Evolutionary conservation across 2,888 invertebrate species (phyloP).

Genomic region (Orchestes rusci): DNA sequence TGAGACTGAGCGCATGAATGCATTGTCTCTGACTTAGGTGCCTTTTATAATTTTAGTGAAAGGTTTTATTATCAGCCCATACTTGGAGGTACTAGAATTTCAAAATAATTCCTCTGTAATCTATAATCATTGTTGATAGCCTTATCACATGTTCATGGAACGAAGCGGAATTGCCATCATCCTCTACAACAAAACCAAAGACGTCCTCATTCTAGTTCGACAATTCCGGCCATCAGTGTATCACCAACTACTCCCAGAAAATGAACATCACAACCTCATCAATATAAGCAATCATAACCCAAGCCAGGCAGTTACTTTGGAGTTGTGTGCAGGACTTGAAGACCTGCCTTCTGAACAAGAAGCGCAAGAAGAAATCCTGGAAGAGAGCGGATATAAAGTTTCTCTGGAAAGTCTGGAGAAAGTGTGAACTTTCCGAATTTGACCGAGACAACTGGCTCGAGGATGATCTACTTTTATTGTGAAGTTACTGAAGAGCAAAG

Average conservation of each 20-base stretch:
- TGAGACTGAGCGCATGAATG: no score
- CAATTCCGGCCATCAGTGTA: conserved; percentile 89
- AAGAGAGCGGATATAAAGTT: conserved; percentile 90
- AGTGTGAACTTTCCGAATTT: conserved; percentile 66
- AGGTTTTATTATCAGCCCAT: no score
- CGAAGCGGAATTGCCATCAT: conserved; percentile 80
- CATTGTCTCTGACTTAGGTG: neutral
- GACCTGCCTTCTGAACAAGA: conserved; percentile 67
- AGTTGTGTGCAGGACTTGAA: conserved; percentile 89
- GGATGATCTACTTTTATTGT: conserved; percentile 76
- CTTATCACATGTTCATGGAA: conserved; percentile 65
- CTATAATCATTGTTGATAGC: no score
- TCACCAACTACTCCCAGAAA: conserved; percentile 53
- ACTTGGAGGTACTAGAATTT: no score
- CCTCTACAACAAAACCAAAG: conserved; percentile 67
- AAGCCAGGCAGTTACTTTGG: conserved; percentile 68
- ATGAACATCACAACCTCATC: conserved; percentile 45
- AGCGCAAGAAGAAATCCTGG: conserved; percentile 76
- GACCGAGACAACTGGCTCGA: conserved; percentile 67
- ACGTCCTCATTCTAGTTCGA: conserved; percentile 73
- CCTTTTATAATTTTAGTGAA: no score
- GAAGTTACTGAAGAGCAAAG: conserved; percentile 79
- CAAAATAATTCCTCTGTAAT: no score
- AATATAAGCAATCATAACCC: conserved; percentile 59
- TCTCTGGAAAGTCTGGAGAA: conserved; percentile 53